Percentiles rank a stretch among this genome's conserved stretches.
These are phyloP conservation scores for Oikopleura albicans DNA, from an alignment of 23 tunicate species.

Conservation along the genomic window DNA sequence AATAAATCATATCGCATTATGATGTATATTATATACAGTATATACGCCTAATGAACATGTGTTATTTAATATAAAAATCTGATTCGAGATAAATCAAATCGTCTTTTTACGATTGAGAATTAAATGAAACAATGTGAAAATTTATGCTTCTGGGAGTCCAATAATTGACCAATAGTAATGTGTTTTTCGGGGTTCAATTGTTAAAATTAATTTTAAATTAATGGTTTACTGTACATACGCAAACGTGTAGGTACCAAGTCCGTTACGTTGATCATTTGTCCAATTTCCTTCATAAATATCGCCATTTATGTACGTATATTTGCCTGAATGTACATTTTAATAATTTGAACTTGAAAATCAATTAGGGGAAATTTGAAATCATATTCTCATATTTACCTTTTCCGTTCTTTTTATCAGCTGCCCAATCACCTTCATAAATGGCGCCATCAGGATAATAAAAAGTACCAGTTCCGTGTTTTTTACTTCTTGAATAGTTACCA, in stretches of 20 bases:
- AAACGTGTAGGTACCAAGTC: constrained; percentile 54
- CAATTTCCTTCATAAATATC: constrained; percentile 91
- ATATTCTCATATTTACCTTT: background rate
- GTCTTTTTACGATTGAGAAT: too few species aligned
- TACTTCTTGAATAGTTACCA: constrained; percentile 71
- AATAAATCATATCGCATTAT: too few species aligned
- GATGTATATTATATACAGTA: too few species aligned
- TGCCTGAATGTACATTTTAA: constrained; percentile 21
- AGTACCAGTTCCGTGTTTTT: constrained; percentile 73
- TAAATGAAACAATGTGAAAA: too few species aligned
- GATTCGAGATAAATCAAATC: too few species aligned
- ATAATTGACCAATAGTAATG: too few species aligned
- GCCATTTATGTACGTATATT: constrained; percentile 73
- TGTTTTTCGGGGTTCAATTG: too few species aligned
- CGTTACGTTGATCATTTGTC: constrained; percentile 74
- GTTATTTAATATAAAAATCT: too few species aligned
- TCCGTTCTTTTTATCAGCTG: background rate
- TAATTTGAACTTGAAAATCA: background rate
- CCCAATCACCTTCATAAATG: constrained; percentile 58
- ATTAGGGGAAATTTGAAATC: background rate
- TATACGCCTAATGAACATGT: too few species aligned
- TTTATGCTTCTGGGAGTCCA: too few species aligned
- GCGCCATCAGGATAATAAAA: constrained; percentile 94
- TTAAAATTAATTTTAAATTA: too few species aligned
- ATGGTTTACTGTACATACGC: background rate